Percentiles rank a stretch among this genome's conserved stretches.
These are phyloP conservation scores for Linnaemya tessellans DNA, from an alignment of 2,888 invertebrate species.

Conservation along the genomic window DNA sequence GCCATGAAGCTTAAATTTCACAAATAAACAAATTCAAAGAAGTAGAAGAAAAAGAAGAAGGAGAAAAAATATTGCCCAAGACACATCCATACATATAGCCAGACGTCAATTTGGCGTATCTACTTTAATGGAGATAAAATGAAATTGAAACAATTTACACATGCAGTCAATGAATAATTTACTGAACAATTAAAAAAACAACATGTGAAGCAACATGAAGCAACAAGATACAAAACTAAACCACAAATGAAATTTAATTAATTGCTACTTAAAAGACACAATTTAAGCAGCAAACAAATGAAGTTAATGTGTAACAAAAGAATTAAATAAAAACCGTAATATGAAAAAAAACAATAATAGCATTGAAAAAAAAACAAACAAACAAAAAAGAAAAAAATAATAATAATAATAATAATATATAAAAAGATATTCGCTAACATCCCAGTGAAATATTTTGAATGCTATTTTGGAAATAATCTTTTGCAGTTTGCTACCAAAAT, in stretches of 20 bases:
- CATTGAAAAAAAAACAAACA: too few species aligned
- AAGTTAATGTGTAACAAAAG: background rate
- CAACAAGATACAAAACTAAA: slow-evolving; percentile 13
- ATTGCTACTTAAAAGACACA: slow-evolving; percentile 40
- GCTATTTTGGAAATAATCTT: too few species aligned
- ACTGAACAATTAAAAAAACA: background rate
- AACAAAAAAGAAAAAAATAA: too few species aligned
- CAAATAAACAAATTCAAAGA: slow-evolving; percentile 30
- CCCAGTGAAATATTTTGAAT: background rate
- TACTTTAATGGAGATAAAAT: slow-evolving; percentile 46
- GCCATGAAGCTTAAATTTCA: slow-evolving; percentile 44
- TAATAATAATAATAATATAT: too few species aligned
- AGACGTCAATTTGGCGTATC: slow-evolving; percentile 63
- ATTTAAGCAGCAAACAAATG: slow-evolving; percentile 43
- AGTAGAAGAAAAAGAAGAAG: background rate
- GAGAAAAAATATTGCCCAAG: background rate
- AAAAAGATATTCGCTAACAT: background rate
- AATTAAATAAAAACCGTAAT: slow-evolving; percentile 7
- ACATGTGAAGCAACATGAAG: background rate
- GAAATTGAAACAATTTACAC: slow-evolving; percentile 49
- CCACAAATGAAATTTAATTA: slow-evolving; percentile 43
- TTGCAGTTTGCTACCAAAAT: too few species aligned
- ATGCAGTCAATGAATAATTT: slow-evolving; percentile 10
- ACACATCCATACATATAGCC: background rate
- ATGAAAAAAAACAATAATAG: background rate